Base-by-base conservation (phyloP, 2,888 invertebrate species). In the Conus canariensis region DNA sequence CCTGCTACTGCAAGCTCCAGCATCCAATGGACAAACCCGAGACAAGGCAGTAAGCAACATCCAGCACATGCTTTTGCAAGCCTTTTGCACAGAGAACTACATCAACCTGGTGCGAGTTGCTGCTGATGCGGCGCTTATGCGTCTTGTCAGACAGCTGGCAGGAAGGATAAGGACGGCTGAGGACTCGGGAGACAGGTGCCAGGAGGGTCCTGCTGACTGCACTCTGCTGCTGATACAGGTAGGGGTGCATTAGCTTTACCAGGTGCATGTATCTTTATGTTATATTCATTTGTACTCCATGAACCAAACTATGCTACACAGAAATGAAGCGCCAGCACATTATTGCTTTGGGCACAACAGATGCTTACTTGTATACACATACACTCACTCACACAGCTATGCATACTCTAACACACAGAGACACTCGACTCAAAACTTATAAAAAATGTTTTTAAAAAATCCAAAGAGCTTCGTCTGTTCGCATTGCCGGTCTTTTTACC, bases 1-100 rank as follows among this genome's bases (percentile, higher is more conserved):
- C 25, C 77, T 89, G 19, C 25, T 85, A 30, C 85, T 89, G 85
- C 89, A 74, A 19, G 77, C 59, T 9, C 5, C 58, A 25, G 56
- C 85, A 56, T 0, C 67, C 25, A 45, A 1, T 10, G 85, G 58
- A 82, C n/a, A 25, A 30, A 25, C 16, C 70, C 67, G 56, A 67
- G 89, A 89, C 59, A 16, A 56, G n/a, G 85, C 83, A 0, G 70
- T 45, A 12, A 19, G 74, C 85, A 85, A 89, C 77, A 89, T 89
- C 70, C 89, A 89, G 59, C 89, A 89, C 30, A 85, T 74, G 7
- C 85, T 89, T 6, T 74, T 89, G 85, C 67, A 89, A 67, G 89
- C 89, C 70, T 89, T 89, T 70, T 89, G 89, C 67, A 56, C 85
- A 12, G 89, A 89, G 74, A 89, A 70, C 77, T 85, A 70, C 77